phyloP scores from a whole-genome alignment of 2,888 invertebrate genomes.

The Rhagophthalmus giganteus region DNA sequence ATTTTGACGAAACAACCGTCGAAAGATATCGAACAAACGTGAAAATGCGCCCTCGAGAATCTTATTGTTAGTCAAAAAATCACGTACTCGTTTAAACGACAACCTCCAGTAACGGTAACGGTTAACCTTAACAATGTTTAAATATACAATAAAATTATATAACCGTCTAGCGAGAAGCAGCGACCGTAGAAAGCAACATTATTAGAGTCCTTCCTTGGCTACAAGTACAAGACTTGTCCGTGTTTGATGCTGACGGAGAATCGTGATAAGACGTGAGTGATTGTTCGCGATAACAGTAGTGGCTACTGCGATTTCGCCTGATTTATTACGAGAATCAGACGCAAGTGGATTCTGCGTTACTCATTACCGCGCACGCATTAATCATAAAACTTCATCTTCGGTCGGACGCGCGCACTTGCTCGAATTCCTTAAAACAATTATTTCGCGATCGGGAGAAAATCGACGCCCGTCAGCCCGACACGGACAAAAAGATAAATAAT shows the following conservation, averaged over 20 bases:
- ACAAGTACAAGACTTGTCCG: slow-evolving; percentile 36
- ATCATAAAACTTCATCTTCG: no score
- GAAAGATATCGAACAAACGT: no score
- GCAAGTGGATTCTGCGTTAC: slow-evolving; percentile 20
- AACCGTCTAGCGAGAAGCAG: slow-evolving; percentile 22
- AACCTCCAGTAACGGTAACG: not conserved
- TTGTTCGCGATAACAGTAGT: slow-evolving; percentile 39
- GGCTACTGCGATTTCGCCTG: slow-evolving; percentile 36
- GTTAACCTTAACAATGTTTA: not conserved
- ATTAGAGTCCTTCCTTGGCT: slow-evolving; percentile 34
- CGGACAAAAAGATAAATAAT: no score
- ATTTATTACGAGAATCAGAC: slow-evolving; percentile 30
- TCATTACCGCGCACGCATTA: slow-evolving; percentile 22
- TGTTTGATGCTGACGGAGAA: slow-evolving; percentile 38
- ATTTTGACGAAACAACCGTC: no score
- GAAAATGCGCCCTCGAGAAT: no score
- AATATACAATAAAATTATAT: slow-evolving; percentile 12
- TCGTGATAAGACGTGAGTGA: slow-evolving; percentile 43
- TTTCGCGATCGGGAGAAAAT: no score
- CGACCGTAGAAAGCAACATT: slow-evolving; percentile 32
- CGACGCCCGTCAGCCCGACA: no score
- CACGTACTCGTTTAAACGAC: not conserved
- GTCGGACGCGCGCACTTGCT: slow-evolving; percentile 6
- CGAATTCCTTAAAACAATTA: no score
- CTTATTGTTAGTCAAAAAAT: no score